A percentile compares a stretch with the other conserved stretches of the same genome.
Evolutionary conservation across 1,140 invertebrate species (phyloP).

Genomic region (Steinernema feltiae): DNA sequence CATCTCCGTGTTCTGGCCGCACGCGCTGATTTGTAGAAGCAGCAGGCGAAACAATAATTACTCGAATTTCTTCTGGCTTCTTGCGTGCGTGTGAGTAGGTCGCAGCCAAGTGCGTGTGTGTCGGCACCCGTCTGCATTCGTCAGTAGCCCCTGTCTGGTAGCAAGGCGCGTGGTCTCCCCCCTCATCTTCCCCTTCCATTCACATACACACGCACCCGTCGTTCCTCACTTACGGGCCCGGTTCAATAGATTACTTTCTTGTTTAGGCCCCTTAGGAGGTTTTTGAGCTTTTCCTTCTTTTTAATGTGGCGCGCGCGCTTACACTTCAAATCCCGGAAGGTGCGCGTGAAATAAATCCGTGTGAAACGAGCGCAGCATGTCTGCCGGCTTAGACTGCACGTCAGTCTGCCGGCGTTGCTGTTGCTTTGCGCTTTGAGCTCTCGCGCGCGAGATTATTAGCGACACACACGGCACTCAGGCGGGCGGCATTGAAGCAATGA

Average conservation of each 20-base stretch:
- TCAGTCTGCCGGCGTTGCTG: background rate
- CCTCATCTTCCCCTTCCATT: background rate
- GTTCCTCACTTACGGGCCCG: background rate
- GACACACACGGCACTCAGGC: background rate
- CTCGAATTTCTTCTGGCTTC: too few relatives aligned
- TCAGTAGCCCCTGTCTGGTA: too few relatives aligned
- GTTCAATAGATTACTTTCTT: background rate
- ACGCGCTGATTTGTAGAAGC: too few relatives aligned
- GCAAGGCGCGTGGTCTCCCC: too few relatives aligned
- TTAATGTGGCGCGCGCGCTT: background rate
- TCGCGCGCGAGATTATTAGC: constrained; percentile 10
- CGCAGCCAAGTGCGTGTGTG: too few relatives aligned
- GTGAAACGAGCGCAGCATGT: background rate
- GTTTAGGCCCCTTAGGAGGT: background rate
- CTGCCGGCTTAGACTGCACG: background rate
- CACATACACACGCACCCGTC: too few relatives aligned
- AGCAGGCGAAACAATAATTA: too few relatives aligned
- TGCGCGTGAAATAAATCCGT: background rate
- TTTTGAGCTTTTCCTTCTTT: background rate
- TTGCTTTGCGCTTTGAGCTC: background rate
- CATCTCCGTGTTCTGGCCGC: too few relatives aligned
- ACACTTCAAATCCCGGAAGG: background rate
- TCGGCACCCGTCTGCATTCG: too few relatives aligned
- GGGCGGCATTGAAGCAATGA: background rate
- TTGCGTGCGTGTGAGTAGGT: too few relatives aligned